A percentile compares a stretch with the other conserved stretches of the same genome.
These are phyloP conservation scores for Myrmecophaga tridactyla DNA, from an alignment of 2,113 vertebrate genomes.

Conservation along the genomic window DNA sequence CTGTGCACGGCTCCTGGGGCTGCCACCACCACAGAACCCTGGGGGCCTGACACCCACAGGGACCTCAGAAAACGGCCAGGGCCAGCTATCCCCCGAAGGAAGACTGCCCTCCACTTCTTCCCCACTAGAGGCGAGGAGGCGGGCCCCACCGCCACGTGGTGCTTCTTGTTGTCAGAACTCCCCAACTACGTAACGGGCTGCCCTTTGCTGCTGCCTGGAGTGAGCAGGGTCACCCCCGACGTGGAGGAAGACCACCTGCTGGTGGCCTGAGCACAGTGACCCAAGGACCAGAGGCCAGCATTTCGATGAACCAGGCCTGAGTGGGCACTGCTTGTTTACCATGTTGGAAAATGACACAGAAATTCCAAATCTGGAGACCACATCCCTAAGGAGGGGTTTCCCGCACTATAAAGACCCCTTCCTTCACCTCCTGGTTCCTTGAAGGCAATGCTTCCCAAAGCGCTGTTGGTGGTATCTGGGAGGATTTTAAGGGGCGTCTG, in stretches of 20 bases:
- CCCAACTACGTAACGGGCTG: too few relatives aligned
- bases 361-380: neutral
- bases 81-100: neutral
- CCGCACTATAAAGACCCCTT: neutral
- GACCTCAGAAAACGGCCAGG: neutral
- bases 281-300: too few relatives aligned
- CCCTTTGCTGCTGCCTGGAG: too few relatives aligned
- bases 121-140: neutral
- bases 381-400: neutral
- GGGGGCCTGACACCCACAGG: neutral
- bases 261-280: neutral
- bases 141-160: fast-evolving
- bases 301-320: neutral
- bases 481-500: neutral
- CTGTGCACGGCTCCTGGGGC: neutral
- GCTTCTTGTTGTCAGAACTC: neutral
- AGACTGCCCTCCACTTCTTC: neutral
- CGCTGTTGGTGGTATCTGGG: neutral
- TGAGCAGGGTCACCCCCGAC: too few relatives aligned
- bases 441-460: neutral
- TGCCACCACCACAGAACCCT: neutral
- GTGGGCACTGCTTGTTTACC: neutral
- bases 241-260: too few relatives aligned
- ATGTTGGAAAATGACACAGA: neutral
- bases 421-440: neutral